These are phyloP conservation scores for Maccullochella peelii DNA, from an alignment of 2,113 vertebrate genomes.

Conservation along the genomic window DNA sequence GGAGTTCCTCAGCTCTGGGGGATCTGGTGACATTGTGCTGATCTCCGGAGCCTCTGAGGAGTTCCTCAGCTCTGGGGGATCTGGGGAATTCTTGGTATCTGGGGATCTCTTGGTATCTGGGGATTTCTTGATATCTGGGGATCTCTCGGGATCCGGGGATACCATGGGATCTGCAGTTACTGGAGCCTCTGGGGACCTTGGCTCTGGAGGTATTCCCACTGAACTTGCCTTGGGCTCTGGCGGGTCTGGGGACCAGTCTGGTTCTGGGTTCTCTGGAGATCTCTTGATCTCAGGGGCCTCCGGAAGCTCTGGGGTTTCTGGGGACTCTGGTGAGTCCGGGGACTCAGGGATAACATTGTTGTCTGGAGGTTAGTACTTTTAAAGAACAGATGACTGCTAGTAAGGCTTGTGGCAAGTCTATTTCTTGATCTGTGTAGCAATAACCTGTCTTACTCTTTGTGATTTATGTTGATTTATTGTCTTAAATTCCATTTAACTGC, in stretches of 20 bases:
- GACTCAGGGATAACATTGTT: slow-evolving; percentile 72
- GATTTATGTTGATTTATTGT: slow-evolving; percentile 43
- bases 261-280: slow-evolving; percentile 71
- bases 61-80: slow-evolving; percentile 56
- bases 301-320: slow-evolving; percentile 74
- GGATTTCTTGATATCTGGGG: slow-evolving; percentile 55
- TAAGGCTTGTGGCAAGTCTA: background rate
- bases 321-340: slow-evolving; percentile 67
- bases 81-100: slow-evolving; percentile 54
- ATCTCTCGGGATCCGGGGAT: slow-evolving; percentile 62
- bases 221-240: slow-evolving; percentile 67
- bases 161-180: slow-evolving; percentile 52
- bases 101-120: slow-evolving; percentile 59
- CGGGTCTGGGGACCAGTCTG: slow-evolving; percentile 73
- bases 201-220: slow-evolving; percentile 50
- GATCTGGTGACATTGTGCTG: slow-evolving; percentile 64
- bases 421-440: slow-evolving; percentile 1
- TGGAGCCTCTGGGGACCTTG: slow-evolving; percentile 52
- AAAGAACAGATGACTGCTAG: slow-evolving; percentile 22
- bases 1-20: slow-evolving; percentile 62
- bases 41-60: slow-evolving; percentile 73
- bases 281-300: slow-evolving; percentile 68
- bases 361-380: slow-evolving; percentile 82
- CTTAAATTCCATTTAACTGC: slow-evolving; percentile 76
- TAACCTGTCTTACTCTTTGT: slow-evolving; percentile 28